phyloP scores from a whole-genome alignment of 1,140 invertebrate genomes.

The Heterodera schachtii region DNA sequence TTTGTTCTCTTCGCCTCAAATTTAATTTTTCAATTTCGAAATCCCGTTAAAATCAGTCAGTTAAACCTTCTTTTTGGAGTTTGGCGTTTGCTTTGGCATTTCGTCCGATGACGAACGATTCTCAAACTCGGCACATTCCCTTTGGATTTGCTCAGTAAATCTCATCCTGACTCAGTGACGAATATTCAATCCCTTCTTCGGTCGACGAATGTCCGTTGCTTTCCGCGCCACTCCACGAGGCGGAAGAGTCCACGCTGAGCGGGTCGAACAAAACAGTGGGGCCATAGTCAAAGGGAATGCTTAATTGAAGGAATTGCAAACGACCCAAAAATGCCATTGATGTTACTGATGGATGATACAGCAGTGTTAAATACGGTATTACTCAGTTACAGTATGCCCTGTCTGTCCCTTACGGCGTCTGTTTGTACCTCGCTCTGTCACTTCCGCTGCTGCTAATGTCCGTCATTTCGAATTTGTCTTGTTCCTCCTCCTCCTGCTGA shows the following conservation, averaged over 20 bases:
- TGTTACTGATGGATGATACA: no score
- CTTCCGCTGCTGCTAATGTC: background rate
- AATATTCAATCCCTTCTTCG: slow-evolving; percentile 40
- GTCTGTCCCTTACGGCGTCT: no score
- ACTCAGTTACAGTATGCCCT: no score
- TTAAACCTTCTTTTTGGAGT: no score
- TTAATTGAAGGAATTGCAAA: background rate
- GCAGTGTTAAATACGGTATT: no score
- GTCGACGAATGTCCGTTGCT: slow-evolving; percentile 9
- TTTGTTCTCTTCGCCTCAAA: background rate
- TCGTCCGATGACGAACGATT: slow-evolving; percentile 34
- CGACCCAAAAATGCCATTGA: no score
- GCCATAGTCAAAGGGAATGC: slow-evolving; percentile 1
- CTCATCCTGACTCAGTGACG: slow-evolving; percentile 40
- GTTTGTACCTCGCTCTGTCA: no score
- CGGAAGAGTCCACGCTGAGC: slow-evolving; percentile 33
- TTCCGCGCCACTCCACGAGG: slow-evolving; percentile 33
- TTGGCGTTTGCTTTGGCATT: background rate
- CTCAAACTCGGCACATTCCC: slow-evolving; percentile 50
- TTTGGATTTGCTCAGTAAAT: slow-evolving; percentile 47
- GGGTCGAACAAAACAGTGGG: slow-evolving; percentile 1
- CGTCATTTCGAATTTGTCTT: background rate
- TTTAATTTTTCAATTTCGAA: background rate
- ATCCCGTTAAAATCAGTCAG: background rate
- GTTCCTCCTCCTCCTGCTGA: background rate